Evolutionary conservation across 2,797 vertebrate species (phyloP).

Genomic region (Chanos chanos): DNA sequence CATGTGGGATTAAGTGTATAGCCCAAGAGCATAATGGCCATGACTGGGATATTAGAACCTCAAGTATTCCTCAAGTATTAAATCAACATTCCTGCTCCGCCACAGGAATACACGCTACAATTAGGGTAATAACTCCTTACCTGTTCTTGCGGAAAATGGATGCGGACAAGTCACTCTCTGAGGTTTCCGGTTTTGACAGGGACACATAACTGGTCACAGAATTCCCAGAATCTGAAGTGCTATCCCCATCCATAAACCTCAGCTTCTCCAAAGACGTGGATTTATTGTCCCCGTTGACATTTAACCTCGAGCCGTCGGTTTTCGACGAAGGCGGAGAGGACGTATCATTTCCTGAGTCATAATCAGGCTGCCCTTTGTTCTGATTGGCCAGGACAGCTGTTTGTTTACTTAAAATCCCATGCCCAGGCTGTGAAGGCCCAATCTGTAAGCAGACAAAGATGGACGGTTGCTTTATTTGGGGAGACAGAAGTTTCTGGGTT

Average conservation of each 20-base stretch:
- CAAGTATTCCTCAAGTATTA: too few relatives aligned
- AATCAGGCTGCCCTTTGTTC: conserved; percentile 80
- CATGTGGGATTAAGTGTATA: too few relatives aligned
- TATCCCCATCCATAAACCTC: conserved; percentile 77
- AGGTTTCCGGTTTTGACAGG: conserved; percentile 74
- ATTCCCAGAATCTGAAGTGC: conserved; percentile 93
- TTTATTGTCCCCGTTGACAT: conserved; percentile 70
- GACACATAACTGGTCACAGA: conserved; percentile 93
- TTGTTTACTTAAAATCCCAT: conserved; percentile 76
- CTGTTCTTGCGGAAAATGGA: conserved; percentile 59
- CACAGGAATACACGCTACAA: neutral
- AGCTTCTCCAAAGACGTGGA: conserved; percentile 72
- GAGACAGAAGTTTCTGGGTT: neutral
- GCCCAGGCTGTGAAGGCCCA: conserved; percentile 78
- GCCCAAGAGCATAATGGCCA: too few relatives aligned
- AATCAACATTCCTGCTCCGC: too few relatives aligned
- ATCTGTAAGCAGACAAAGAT: conserved; percentile 91
- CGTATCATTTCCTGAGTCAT: conserved; percentile 96
- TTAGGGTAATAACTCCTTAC: conserved; percentile 49
- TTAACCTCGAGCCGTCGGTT: conserved; percentile 76
- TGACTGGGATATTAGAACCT: too few relatives aligned
- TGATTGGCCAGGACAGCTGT: conserved; percentile 67
- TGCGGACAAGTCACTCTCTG: conserved; percentile 68
- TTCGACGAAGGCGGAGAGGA: conserved; percentile 90
- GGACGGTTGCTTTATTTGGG: conserved; percentile 55